Percentiles rank a stretch among this genome's conserved stretches.
phyloP scores from a whole-genome alignment of 2,797 vertebrate species.

The Orestias chungarensis region DNA sequence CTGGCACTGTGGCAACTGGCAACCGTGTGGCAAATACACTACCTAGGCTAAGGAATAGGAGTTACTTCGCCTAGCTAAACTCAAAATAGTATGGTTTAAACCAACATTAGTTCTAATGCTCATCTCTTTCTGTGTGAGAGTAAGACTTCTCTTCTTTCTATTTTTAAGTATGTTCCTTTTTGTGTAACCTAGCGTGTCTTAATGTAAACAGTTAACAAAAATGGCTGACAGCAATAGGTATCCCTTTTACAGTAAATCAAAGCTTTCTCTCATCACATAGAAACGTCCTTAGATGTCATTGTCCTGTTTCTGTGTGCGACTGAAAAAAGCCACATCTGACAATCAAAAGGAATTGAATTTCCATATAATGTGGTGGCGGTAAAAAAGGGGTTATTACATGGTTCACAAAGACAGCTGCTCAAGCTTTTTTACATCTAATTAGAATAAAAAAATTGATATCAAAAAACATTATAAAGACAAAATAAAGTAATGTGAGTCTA shows the following conservation, averaged over 20 bases:
- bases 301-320: constrained; percentile 25
- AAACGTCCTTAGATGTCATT: constrained; percentile 57
- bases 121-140: too few species aligned
- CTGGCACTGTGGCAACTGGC: too few species aligned
- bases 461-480: neutral
- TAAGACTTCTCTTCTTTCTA: constrained; percentile 44
- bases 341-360: constrained; percentile 39
- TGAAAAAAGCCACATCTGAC: constrained; percentile 43
- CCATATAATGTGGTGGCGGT: constrained; percentile 17
- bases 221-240: constrained; percentile 69
- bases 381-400: constrained; percentile 8
- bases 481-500: neutral
- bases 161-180: constrained; percentile 22
- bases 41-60: too few species aligned
- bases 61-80: too few species aligned
- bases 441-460: neutral
- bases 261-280: constrained; percentile 55
- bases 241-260: constrained; percentile 72
- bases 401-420: neutral
- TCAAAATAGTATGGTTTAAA: too few species aligned
- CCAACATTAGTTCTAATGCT: too few species aligned
- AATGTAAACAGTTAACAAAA: constrained; percentile 62
- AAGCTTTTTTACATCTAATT: neutral
- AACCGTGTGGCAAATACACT: too few species aligned
- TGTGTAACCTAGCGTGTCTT: constrained; percentile 45